phyloP scores from a whole-genome alignment of 2,797 vertebrate genomes.

The Alcedo atthis region DNA sequence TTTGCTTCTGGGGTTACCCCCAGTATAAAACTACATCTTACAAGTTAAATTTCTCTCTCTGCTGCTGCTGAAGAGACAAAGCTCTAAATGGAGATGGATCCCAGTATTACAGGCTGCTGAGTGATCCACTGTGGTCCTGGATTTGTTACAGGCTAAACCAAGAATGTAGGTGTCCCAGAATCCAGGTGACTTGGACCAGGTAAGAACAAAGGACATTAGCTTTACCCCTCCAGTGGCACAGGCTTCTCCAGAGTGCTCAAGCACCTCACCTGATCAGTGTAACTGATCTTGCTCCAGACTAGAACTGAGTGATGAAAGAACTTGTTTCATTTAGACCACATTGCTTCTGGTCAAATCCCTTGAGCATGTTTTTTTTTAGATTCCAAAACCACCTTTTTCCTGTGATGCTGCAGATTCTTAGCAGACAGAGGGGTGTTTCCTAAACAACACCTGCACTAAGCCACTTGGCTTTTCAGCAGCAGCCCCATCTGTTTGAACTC shows the following conservation, averaged over 20 bases:
- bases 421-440: no score
- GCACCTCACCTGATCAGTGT: background rate
- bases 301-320: background rate
- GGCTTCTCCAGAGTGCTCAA: background rate
- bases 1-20: background rate
- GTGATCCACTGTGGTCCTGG: no score
- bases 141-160: background rate
- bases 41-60: background rate
- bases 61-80: background rate
- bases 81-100: background rate
- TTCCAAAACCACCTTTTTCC: no score
- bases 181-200: background rate
- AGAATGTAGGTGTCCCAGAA: accelerated
- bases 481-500: no score
- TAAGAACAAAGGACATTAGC: accelerated
- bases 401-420: no score
- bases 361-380: no score
- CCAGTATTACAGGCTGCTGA: no score
- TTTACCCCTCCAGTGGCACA: background rate
- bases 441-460: no score
- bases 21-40: accelerated
- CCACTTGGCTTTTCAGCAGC: no score
- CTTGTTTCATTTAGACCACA: background rate
- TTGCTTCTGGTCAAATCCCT: background rate
- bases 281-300: background rate